A percentile compares a stretch with the other conserved stretches of the same genome.
Conservation (phyloP, 1,140 invertebrate species). For the Geopemphigus sp. region DNA sequence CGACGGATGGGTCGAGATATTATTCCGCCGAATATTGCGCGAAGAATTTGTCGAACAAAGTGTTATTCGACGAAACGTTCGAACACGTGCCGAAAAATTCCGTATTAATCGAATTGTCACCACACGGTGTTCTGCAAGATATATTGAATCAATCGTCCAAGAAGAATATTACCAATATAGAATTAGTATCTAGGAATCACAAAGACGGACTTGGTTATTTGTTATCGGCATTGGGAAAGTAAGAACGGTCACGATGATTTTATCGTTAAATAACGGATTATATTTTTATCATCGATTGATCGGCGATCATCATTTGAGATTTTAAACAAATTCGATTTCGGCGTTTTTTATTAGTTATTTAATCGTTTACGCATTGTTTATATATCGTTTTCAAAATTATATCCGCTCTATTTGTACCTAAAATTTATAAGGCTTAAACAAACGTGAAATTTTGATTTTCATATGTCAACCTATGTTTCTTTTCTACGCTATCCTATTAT, state of each 20-base stretch:
- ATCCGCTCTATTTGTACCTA: no score
- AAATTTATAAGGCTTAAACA: no score
- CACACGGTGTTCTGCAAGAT: conserved; percentile 73
- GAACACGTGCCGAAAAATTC: conserved; percentile 52
- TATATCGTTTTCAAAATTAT: no score
- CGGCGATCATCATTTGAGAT: no score
- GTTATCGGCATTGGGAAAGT: conserved; percentile 70
- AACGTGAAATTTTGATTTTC: no score
- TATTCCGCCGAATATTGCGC: conserved; percentile 90
- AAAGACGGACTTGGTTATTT: conserved; percentile 71
- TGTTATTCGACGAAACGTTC: conserved; percentile 53
- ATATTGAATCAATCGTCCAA: conserved; percentile 64
- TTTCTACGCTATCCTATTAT: no score
- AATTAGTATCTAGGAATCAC: conserved; percentile 74
- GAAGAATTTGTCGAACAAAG: conserved; percentile 67
- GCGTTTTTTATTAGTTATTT: no score
- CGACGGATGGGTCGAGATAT: conserved; percentile 62
- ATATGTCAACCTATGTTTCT: no score
- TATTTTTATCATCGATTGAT: no score
- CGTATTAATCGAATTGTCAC: conserved; percentile 70
- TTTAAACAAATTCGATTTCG: no score
- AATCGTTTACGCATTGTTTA: no score
- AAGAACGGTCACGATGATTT: conserved; percentile 53
- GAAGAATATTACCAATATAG: conserved; percentile 65
- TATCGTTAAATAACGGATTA: background rate